These are phyloP conservation scores for Petrocephalus schoutedeni DNA, from an alignment of 2,797 vertebrate genomes.

Conservation along the genomic window DNA sequence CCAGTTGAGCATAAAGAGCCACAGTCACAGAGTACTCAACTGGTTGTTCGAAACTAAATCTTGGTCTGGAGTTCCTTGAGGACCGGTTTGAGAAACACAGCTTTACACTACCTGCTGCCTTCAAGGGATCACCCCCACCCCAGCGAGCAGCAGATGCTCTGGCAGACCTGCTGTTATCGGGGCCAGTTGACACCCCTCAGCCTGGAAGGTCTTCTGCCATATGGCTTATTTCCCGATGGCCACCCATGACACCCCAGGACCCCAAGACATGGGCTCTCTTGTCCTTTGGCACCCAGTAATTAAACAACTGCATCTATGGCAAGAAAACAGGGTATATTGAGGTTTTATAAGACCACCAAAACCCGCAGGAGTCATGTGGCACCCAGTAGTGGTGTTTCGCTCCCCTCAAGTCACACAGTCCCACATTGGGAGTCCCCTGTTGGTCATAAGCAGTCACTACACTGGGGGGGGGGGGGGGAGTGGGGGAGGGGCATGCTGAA, in stretches of 20 bases:
- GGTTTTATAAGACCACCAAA: neutral
- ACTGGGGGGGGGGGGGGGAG: neutral
- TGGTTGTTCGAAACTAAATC: neutral
- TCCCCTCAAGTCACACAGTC: neutral
- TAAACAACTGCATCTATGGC: neutral
- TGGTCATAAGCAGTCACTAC: neutral
- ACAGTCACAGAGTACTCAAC: neutral
- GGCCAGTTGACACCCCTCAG: neutral
- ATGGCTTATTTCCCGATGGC: conserved; percentile 27
- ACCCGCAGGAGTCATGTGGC: neutral
- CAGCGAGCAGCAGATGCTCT: neutral
- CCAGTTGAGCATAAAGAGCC: neutral
- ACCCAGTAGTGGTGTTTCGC: neutral
- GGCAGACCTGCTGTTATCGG: neutral
- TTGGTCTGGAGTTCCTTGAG: neutral
- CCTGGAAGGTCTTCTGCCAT: conserved; percentile 13
- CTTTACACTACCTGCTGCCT: neutral
- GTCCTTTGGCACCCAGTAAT: neutral
- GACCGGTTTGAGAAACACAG: neutral
- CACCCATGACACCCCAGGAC: neutral
- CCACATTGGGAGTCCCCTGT: neutral
- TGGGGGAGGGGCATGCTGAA: neutral
- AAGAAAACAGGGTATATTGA: neutral
- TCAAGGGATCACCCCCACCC: neutral
- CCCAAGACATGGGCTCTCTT: too few species aligned